Conservation (phyloP, 2,797 vertebrate species). For the Notoglanidium macrostoma region DNA sequence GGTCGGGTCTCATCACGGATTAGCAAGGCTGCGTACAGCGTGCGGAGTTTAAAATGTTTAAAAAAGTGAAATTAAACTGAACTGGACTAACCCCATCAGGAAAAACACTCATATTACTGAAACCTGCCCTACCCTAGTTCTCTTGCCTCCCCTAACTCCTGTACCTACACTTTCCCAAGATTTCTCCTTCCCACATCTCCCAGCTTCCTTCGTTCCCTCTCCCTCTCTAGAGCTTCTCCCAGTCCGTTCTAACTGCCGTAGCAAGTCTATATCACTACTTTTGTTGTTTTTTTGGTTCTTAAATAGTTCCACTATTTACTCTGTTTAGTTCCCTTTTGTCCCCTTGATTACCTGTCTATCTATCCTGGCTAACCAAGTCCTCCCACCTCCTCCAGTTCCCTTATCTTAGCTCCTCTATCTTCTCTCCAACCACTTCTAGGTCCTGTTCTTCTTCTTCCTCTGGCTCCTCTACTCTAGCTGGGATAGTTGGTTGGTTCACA, state of each 20-base stretch:
- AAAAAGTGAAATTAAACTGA: not conserved
- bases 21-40: not conserved
- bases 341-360: not conserved
- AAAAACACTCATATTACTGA: too few relatives aligned
- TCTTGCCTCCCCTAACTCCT: not conserved
- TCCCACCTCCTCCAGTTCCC: not conserved
- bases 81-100: not conserved
- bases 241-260: not conserved
- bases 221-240: too few relatives aligned
- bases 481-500: too few relatives aligned
- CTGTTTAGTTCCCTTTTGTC: not conserved
- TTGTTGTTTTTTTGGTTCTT: not conserved
- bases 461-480: not conserved
- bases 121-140: not conserved
- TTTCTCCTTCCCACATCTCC: not conserved
- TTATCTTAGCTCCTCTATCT: not conserved
- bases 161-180: not conserved
- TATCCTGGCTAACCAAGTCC: not conserved
- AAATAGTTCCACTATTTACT: not conserved
- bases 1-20: not conserved
- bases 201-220: too few relatives aligned
- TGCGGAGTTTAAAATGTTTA: not conserved
- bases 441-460: not conserved
- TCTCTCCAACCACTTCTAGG: not conserved
- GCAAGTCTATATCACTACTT: not conserved